Base-by-base conservation (phyloP, 2,888 invertebrate species). In the Stenotaenia linearis region DNA sequence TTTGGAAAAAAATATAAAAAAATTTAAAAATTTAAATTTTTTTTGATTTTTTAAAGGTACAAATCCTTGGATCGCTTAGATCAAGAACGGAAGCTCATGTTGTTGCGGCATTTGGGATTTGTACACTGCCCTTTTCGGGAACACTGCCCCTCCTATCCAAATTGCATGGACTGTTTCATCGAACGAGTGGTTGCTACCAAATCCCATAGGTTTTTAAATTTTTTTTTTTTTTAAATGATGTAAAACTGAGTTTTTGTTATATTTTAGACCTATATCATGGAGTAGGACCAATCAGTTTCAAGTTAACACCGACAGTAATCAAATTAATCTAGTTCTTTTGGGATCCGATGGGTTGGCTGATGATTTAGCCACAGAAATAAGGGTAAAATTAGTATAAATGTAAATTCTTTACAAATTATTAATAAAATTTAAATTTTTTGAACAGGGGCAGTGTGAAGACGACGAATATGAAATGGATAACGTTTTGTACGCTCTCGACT, bases 41-140 rank as follows among this genome's bases (percentile, higher is more conserved):
- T 23, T 75, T 9, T 35, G 1, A 37, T 75, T 75, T 18, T 74
- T 75, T 10, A 9, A 83, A 94, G 96, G 87, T 98, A 96, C 88
- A 96, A 96, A 87, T 92, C 95, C 86, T 89, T 98, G 85, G 95
- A 96, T 87, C 91, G 96, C 79, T 90, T 98, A 86, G 96, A 97
- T 88, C 96, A 97, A 87, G 97, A 98, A 85, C 89, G 98, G 82
- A 95, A 96, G 86, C 89, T 97, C 83, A 94, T 98, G 91, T 89
- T 98, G 81, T 94, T 97, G 84, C 96, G 97, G 86, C 97, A 97
- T 87, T 88, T 97, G 69, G 96, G 97, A 80, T 98, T 98, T 87
- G 93, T 97, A 79, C 96, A 97, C 88, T 95, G 95, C 86, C 97
- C 97, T 15, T 94, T 96, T 86, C 89, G 94, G 79, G 97, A 97